Evolutionary conservation across 1,140 invertebrate genomes (phyloP).

Genomic region (Arctopsyche grandis): DNA sequence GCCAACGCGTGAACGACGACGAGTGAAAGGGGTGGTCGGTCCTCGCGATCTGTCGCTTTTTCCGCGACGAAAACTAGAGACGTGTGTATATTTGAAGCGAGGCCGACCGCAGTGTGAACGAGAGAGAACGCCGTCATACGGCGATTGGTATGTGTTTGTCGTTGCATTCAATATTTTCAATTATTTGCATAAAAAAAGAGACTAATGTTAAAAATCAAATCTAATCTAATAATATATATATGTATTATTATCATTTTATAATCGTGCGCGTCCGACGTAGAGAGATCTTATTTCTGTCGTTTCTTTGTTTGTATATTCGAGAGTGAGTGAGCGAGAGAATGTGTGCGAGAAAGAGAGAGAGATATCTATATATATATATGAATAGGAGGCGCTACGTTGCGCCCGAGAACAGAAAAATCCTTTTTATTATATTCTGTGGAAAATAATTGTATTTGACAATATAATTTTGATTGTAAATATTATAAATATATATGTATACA

Average conservation of each 20-base stretch:
- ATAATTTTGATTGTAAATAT: slow-evolving; percentile 16
- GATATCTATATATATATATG: too few relatives aligned
- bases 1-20: neutral
- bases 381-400: too few relatives aligned
- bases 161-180: too few relatives aligned
- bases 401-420: neutral
- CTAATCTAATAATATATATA: too few relatives aligned
- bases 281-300: neutral
- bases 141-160: too few relatives aligned
- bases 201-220: too few relatives aligned
- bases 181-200: too few relatives aligned
- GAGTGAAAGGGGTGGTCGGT: neutral
- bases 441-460: neutral
- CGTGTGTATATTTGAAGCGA: neutral
- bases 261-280: neutral
- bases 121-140: too few relatives aligned
- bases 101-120: neutral
- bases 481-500: slow-evolving; percentile 13
- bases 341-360: neutral
- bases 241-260: too few relatives aligned
- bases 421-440: too few relatives aligned
- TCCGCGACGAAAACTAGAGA: neutral
- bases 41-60: too few relatives aligned
- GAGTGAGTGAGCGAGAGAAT: neutral
- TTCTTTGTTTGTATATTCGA: neutral